Evolutionary conservation across 2,888 invertebrate genomes (phyloP), one percentile per base, ranked within the genome.

Genomic region (Steinernema carpocapsae): DNA sequence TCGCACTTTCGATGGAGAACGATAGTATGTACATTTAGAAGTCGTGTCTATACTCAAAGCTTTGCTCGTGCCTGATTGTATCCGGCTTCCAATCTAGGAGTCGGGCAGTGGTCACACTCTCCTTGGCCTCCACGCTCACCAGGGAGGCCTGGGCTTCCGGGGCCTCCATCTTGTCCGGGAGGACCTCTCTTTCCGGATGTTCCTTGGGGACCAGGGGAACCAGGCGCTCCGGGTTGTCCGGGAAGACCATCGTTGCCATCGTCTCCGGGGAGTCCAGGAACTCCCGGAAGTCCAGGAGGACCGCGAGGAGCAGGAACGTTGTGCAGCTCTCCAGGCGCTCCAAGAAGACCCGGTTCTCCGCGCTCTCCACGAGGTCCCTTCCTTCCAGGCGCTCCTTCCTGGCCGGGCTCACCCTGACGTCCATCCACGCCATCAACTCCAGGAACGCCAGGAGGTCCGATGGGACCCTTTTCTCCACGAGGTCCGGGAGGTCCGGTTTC

Each of bases 331-430:
- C 64, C 64, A 6, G 64, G 64, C 24, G 64, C 64, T 7, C 64
- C 64, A 4, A 32, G 64, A 32, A 37, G 64, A 7, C 64, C 64
- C 2, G 32, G 29, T n/a, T 64, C 64, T 29, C 64, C 64, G 2
- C 64, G 64, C 26, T 64, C 64, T 17, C 64, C 64, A 17, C 64
- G 64, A 32, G 64, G 32, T 64, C 64, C 64, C 19, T 64, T 64
- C 10, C 64, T 1, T 26, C 64, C 64, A n/a, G 37, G 32, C 12
- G 64, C 26, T 37, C 64, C 64, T 37, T 64, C 64, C 7, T 26
- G 29, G 7, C 64, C 64, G 14, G 64, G 32, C 14, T 64, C 64
- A 7, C 64, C 64, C n/a, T 64, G 64, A 17, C 32, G 64, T 10
- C 64, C 64, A 19, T 64, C 64, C 3, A 64, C 37, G 24, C 64